Evolutionary conservation across 2,113 vertebrate genomes (phyloP).

Genomic region (Cardinalis cardinalis): DNA sequence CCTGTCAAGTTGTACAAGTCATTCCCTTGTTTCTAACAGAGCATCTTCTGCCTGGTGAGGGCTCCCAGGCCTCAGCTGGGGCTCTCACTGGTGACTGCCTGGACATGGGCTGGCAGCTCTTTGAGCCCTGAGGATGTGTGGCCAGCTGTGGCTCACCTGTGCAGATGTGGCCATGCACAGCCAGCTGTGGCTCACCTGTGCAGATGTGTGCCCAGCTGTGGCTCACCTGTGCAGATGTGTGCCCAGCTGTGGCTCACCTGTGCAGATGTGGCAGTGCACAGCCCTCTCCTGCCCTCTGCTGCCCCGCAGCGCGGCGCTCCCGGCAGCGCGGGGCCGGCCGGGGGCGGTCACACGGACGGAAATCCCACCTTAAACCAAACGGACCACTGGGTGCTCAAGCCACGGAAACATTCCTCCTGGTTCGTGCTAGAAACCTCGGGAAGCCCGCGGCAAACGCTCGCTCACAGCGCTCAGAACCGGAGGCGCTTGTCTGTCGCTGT

Average conservation of each 20-base stretch:
- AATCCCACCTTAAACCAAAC: background rate
- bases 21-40: background rate
- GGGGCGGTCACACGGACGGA: background rate
- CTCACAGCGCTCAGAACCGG: accelerated
- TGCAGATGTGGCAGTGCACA: background rate
- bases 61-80: background rate
- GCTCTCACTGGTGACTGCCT: background rate
- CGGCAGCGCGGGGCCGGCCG: background rate
- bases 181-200: background rate
- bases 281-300: conserved; percentile 55
- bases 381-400: background rate
- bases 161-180: background rate
- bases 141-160: background rate
- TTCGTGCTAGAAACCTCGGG: background rate
- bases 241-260: too few relatives aligned
- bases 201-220: background rate
- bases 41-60: background rate
- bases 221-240: background rate
- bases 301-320: background rate
- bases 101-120: background rate
- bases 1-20: accelerated
- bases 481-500: background rate
- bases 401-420: background rate
- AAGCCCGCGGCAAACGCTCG: accelerated
- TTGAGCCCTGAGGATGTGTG: background rate